Evolutionary conservation across 2,888 invertebrate genomes (phyloP).

Genomic region (Caenorhabditis sp.): DNA sequence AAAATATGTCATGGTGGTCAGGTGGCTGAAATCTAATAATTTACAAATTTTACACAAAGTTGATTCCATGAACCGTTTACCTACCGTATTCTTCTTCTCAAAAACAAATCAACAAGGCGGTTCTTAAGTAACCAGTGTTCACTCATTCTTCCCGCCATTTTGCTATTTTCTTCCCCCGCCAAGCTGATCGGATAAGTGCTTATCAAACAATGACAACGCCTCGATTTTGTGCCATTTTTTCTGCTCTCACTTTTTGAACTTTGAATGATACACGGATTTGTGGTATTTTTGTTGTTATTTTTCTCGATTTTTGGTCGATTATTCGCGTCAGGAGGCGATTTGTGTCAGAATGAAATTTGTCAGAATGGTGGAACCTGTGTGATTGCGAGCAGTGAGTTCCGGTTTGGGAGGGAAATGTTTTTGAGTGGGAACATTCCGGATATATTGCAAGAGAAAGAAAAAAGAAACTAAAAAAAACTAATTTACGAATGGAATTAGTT

Average conservation of each 20-base stretch:
- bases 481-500: no score
- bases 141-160: background rate
- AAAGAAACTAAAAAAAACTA: background rate
- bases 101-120: no score
- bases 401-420: no score
- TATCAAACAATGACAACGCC: background rate
- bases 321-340: background rate
- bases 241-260: background rate
- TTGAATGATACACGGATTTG: background rate
- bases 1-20: no score
- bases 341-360: constrained; percentile 27
- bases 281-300: background rate
- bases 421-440: no score
- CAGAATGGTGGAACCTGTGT: constrained; percentile 39
- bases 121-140: background rate
- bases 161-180: background rate
- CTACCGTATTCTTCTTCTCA: no score
- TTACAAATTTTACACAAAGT: no score
- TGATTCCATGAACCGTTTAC: no score
- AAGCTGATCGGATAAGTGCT: background rate
- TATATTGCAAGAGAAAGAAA: background rate
- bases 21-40: no score
- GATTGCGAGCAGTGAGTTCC: constrained; percentile 14
- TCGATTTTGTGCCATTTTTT: background rate
- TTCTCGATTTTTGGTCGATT: background rate